Evolutionary conservation across 92 coral and sea anemone species (phyloP).

Genomic region (Parazoanthus swiftii): DNA sequence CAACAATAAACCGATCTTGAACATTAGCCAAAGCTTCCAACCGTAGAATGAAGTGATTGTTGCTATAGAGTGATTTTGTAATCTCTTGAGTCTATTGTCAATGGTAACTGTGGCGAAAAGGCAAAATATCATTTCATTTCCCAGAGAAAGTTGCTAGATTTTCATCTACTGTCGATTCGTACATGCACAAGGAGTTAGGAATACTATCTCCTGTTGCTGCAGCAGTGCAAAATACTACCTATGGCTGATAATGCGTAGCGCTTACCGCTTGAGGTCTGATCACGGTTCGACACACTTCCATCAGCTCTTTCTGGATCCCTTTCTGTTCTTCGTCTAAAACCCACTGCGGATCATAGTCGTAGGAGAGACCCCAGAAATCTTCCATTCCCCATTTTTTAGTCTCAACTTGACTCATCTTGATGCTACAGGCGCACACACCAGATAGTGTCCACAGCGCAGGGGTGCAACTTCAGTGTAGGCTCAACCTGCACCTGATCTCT

Average conservation of each 20-base stretch:
- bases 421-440: not conserved
- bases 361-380: slow-evolving; percentile 34
- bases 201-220: not conserved
- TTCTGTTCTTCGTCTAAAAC: slow-evolving; percentile 27
- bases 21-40: too few relatives aligned
- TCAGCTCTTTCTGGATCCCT: slow-evolving; percentile 7
- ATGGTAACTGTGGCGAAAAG: too few relatives aligned
- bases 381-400: slow-evolving; percentile 25
- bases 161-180: too few relatives aligned
- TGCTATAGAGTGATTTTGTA: too few relatives aligned
- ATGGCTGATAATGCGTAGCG: too few relatives aligned
- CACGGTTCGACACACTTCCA: slow-evolving; percentile 29
- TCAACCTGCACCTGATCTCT: not conserved
- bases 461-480: not conserved
- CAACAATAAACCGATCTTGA: too few relatives aligned
- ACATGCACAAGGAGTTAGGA: not conserved
- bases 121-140: too few relatives aligned
- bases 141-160: too few relatives aligned
- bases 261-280: slow-evolving; percentile 34
- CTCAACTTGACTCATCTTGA: slow-evolving; percentile 15
- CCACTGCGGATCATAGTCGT: slow-evolving; percentile 40
- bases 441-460: not conserved
- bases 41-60: too few relatives aligned
- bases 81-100: too few relatives aligned
- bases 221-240: not conserved